These are phyloP conservation scores for Heliconius charithonia DNA, from an alignment of 2,888 invertebrate genomes.

Conservation along the genomic window DNA sequence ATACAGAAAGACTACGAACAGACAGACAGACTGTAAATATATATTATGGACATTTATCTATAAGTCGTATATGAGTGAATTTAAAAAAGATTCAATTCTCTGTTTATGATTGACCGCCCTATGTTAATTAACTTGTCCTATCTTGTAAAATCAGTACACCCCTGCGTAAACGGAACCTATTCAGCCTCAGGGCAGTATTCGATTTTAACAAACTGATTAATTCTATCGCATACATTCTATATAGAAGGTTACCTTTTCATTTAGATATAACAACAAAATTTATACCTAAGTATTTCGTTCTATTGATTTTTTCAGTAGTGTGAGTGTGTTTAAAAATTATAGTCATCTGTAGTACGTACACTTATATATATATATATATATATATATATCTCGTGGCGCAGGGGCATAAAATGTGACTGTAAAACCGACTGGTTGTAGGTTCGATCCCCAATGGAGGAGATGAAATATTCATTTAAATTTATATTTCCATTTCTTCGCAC, in stretches of 20 bases:
- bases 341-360: neutral
- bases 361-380: no score
- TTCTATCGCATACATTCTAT: neutral
- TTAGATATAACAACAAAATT: no score
- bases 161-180: neutral
- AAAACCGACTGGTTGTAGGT: no score
- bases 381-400: neutral
- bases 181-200: conserved; percentile 4
- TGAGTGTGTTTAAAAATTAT: neutral
- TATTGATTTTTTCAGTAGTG: no score
- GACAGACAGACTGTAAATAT: neutral
- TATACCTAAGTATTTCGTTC: no score
- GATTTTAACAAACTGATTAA: conserved; percentile 18
- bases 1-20: neutral
- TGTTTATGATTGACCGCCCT: conserved; percentile 6
- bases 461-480: no score
- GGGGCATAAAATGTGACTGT: no score
- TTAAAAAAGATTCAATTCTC: neutral
- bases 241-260: neutral
- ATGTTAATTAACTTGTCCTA: conserved; percentile 14
- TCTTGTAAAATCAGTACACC: conserved; percentile 4
- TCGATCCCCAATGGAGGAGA: no score
- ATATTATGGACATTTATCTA: no score
- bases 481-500: no score
- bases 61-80: neutral